These are phyloP conservation scores for Tenthredo notha DNA, from an alignment of 2,888 invertebrate species.

Conservation along the genomic window DNA sequence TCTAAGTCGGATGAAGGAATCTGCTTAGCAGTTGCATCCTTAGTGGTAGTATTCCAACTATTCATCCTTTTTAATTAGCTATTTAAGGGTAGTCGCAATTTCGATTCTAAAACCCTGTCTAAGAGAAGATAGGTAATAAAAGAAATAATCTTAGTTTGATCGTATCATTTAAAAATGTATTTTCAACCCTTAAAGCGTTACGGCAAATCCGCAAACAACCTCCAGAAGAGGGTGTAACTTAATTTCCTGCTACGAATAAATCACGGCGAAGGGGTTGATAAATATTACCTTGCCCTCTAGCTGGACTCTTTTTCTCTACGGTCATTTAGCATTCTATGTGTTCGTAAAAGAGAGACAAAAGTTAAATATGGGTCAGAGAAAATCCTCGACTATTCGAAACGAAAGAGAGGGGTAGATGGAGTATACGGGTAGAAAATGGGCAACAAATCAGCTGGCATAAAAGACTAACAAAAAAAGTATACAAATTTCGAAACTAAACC, in stretches of 20 bases:
- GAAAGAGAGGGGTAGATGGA: neutral
- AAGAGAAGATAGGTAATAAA: neutral
- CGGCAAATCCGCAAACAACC: conserved; percentile 19
- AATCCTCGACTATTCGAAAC: neutral
- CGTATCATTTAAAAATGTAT: conserved; percentile 10
- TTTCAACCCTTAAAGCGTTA: neutral
- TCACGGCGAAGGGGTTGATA: conserved; percentile 33
- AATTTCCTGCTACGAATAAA: conserved; percentile 25
- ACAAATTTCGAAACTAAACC: neutral
- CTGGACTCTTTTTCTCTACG: neutral
- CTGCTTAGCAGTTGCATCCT: too few relatives aligned
- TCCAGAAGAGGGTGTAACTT: conserved; percentile 30
- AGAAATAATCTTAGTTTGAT: conserved; percentile 25
- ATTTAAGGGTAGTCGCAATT: neutral
- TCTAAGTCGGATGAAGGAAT: neutral
- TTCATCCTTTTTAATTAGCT: neutral
- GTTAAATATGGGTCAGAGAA: neutral
- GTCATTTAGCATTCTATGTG: conserved; percentile 25
- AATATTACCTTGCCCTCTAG: conserved; percentile 19
- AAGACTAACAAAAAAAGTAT: neutral
- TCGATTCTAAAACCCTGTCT: neutral
- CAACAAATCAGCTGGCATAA: conserved; percentile 3
- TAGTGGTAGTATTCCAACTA: neutral
- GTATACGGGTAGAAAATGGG: conserved; percentile 8
- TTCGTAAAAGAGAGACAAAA: conserved; percentile 25